These are phyloP conservation scores for Bombus terrestris DNA, from an alignment of 1,140 invertebrate genomes.

Conservation along the genomic window DNA sequence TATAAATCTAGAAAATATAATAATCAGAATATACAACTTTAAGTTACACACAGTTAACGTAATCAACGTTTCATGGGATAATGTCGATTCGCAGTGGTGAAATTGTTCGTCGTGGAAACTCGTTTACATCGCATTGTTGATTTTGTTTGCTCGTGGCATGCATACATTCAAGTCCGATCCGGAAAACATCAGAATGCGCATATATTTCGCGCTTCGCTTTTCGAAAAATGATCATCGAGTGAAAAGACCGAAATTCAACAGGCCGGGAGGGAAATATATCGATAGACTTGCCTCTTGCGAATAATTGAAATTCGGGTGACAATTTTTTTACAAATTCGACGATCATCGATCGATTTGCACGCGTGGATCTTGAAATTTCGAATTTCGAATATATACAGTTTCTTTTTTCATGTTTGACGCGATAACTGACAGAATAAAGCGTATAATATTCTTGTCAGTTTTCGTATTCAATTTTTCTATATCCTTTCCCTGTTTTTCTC, in stretches of 20 bases:
- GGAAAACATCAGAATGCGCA: constrained; percentile 16
- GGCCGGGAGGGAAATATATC: neutral
- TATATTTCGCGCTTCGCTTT: neutral
- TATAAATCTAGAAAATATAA: no score
- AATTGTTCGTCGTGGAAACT: neutral
- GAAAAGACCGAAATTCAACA: neutral
- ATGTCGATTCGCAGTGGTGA: neutral
- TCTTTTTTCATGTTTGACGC: neutral
- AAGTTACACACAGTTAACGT: neutral
- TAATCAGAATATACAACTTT: neutral
- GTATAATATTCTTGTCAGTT: neutral
- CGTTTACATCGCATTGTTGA: constrained; percentile 6
- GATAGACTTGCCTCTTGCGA: neutral
- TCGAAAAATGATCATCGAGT: neutral
- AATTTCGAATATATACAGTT: neutral
- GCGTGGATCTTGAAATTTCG: neutral
- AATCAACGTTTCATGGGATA: neutral
- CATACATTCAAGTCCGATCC: neutral
- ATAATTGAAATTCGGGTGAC: neutral
- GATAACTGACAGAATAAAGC: neutral
- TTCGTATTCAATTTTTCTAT: neutral
- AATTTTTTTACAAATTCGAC: neutral
- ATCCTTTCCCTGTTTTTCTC: neutral
- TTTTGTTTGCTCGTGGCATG: neutral
- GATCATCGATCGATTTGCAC: neutral